phyloP scores from a whole-genome alignment of 2,113 vertebrate genomes.

The Benitochromis conjunctus region DNA sequence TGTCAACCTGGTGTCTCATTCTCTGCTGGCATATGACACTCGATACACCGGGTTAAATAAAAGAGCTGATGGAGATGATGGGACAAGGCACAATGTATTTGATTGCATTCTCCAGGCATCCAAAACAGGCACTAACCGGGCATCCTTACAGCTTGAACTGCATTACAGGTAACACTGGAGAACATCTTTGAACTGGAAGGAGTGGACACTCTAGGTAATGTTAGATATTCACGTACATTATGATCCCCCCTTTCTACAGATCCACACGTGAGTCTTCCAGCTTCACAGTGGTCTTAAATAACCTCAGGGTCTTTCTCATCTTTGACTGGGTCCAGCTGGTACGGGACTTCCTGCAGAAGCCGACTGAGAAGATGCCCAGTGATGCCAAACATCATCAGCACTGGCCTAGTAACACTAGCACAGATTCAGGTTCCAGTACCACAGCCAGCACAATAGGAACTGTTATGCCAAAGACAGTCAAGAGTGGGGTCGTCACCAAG shows the following conservation, averaged over 20 bases:
- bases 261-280: conserved; percentile 90
- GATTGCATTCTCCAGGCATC: conserved; percentile 92
- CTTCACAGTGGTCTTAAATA: conserved; percentile 96
- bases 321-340: conserved; percentile 94
- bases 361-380: conserved; percentile 55
- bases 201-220: neutral
- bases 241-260: conserved; percentile 57
- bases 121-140: conserved; percentile 80
- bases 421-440: conserved; percentile 13
- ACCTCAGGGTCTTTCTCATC: conserved; percentile 92
- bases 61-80: neutral
- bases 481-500: conserved; percentile 93
- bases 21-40: conserved; percentile 93
- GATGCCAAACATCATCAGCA: conserved; percentile 37
- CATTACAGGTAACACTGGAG: conserved; percentile 83
- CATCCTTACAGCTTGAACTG: conserved; percentile 90
- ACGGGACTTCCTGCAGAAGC: conserved; percentile 82
- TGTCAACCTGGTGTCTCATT: conserved; percentile 94
- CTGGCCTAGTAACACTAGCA: conserved; percentile 52
- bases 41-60: conserved; percentile 70
- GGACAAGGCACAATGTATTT: conserved; percentile 80
- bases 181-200: neutral
- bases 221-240: neutral
- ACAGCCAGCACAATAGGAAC: conserved; percentile 45
- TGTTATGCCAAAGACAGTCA: conserved; percentile 87